These are phyloP conservation scores for Crepidodera aurea DNA, from an alignment of 2,888 invertebrate species.

Conservation along the genomic window DNA sequence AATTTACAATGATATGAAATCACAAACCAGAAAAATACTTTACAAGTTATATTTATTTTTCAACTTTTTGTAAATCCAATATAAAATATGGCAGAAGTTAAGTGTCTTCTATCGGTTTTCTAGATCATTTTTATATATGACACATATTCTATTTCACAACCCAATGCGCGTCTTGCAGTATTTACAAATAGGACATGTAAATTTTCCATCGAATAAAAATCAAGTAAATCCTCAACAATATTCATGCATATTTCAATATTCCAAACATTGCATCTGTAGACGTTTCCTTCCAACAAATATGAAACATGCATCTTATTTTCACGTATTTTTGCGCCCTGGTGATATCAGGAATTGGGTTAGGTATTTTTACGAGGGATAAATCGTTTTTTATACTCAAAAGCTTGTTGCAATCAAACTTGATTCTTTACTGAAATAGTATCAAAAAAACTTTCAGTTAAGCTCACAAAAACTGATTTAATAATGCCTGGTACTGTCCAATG, in stretches of 20 bases:
- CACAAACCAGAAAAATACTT: no score
- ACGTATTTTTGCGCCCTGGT: not conserved
- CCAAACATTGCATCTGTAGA: conserved; percentile 34
- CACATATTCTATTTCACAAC: conserved; percentile 10
- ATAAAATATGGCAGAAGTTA: conserved; percentile 1
- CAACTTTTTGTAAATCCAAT: no score
- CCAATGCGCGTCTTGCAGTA: not conserved
- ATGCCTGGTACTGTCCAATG: no score
- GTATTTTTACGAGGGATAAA: not conserved
- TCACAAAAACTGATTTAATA: no score
- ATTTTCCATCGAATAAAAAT: conserved; percentile 35
- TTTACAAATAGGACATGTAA: conserved; percentile 23
- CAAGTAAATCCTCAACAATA: conserved; percentile 32
- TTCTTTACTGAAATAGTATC: no score
- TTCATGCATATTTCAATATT: conserved; percentile 41
- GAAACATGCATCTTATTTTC: conserved; percentile 23
- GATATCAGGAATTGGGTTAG: not conserved
- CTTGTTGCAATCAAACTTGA: no score
- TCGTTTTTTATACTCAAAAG: no score
- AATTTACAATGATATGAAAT: no score
- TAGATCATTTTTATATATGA: conserved; percentile 1
- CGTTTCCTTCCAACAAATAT: conserved; percentile 27
- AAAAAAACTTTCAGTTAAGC: no score
- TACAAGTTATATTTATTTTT: no score
- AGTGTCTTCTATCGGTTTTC: not conserved